Evolutionary conservation across 2,113 vertebrate genomes (phyloP).

Genomic region (Procapra przewalskii): DNA sequence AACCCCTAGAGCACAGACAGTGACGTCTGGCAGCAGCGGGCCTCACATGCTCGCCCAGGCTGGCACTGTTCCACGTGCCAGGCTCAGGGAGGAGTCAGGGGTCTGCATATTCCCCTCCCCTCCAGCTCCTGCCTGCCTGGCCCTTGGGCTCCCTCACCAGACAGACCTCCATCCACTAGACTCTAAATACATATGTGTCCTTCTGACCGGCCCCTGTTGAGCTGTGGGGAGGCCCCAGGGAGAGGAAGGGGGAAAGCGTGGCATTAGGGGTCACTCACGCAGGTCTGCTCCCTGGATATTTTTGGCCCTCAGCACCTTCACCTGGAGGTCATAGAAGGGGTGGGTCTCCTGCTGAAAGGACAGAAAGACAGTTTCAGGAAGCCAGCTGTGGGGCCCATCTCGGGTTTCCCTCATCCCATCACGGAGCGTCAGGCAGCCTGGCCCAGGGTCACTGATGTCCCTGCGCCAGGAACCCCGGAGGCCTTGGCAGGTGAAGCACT

Average conservation of each 20-base stretch:
- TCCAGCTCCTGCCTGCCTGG: background rate
- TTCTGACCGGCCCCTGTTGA: background rate
- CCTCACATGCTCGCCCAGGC: background rate
- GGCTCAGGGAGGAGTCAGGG: background rate
- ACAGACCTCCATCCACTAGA: background rate
- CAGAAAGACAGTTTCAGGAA: conserved; percentile 22
- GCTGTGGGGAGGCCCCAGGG: background rate
- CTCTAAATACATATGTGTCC: background rate
- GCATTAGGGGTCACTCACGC: conserved; percentile 75
- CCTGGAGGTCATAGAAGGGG: conserved; percentile 82
- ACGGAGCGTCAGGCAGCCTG: background rate
- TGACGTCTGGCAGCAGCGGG: background rate
- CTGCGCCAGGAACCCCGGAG: background rate
- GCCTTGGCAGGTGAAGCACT: background rate
- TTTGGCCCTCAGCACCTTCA: conserved; percentile 82
- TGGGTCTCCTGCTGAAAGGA: conserved; percentile 82
- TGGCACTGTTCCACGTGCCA: too few relatives aligned
- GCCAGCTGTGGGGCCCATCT: background rate
- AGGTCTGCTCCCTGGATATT: conserved; percentile 81
- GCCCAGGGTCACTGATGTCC: background rate
- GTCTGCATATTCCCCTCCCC: background rate
- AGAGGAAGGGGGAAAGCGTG: background rate
- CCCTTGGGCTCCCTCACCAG: background rate
- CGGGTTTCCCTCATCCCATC: background rate
- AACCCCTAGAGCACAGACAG: background rate